Evolutionary conservation across 2,113 vertebrate species (phyloP), one percentile per base, ranked within the genome.

Genomic region (Actenoides lindsayi): DNA sequence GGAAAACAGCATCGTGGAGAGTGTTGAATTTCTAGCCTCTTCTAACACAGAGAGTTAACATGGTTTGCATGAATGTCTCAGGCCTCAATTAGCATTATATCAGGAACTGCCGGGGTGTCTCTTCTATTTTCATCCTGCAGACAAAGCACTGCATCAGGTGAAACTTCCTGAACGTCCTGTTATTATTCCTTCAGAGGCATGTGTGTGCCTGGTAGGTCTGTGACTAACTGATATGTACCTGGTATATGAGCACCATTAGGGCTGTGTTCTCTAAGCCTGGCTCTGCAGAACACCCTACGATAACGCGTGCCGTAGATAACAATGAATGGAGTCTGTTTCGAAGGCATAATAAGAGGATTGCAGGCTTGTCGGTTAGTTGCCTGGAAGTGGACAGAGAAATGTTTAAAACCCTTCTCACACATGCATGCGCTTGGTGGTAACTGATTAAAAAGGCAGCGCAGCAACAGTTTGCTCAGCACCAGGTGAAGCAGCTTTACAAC

Each of bases 391-490:
- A 89, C 88, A 89, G 86, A 92, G 85, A 84, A 86, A 84, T 41
- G 60, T 53, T 95, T 96, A 94, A 96, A 94, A 92, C 44, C 86
- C 92, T 83, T 33, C 94, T 96, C 94, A 91, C 92, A 97, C 11
- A 5, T 10, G 9, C 65, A 71, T 44, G 16, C 73, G 5, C 94
- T 96, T 94, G 95, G 94, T 89, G 91, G 95, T 76, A 94, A 91
- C 91, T 85, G 95, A 97, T 96, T 97, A 96, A 95, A 96, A 91
- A 92, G 70, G 89, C 81, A 92, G 77, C 4, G 0, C 48, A 67
- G 93, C 82, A 78, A 81, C 75, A 88, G 76, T 95, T 90, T 84
- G 88, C 92, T 94, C 80, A 90, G 89, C 77, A 46, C 62, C 84
- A 83, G 83, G 96, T 92, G 93, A 92, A 73, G 92, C 16, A 92